Conservation (phyloP, 2,113 vertebrate genomes). For the Ameiurus melas region DNA sequence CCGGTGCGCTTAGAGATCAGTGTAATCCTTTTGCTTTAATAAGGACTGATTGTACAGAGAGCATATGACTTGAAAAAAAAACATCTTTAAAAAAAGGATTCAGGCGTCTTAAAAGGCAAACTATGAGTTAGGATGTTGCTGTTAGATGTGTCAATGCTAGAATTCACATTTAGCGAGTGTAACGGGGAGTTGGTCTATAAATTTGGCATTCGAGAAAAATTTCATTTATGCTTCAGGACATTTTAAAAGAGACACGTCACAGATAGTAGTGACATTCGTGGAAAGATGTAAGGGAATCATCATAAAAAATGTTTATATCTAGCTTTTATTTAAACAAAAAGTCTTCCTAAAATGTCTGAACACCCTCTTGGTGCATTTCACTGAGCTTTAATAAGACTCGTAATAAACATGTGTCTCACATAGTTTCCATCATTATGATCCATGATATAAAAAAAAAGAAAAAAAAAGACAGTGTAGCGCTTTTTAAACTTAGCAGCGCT, state of each 20-base stretch:
- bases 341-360: background rate
- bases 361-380: background rate
- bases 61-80: background rate
- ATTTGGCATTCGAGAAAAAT: background rate
- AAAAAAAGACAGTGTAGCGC: no score
- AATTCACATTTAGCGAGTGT: background rate
- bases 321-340: background rate
- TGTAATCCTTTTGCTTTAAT: conserved; percentile 8
- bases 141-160: background rate
- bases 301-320: background rate
- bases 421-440: no score
- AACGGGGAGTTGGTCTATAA: background rate
- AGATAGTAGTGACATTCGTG: background rate
- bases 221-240: background rate
- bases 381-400: background rate
- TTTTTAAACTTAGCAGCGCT: no score
- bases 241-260: background rate
- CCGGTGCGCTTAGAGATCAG: background rate
- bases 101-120: background rate
- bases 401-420: background rate
- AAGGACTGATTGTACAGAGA: background rate
- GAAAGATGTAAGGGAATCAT: background rate
- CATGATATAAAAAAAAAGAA: no score
- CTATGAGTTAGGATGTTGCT: background rate
- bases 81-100: background rate